A percentile compares a stretch with the other conserved stretches of the same genome.
Evolutionary conservation across 1,140 invertebrate species (phyloP).

Genomic region (Bombus vancouverensis): DNA sequence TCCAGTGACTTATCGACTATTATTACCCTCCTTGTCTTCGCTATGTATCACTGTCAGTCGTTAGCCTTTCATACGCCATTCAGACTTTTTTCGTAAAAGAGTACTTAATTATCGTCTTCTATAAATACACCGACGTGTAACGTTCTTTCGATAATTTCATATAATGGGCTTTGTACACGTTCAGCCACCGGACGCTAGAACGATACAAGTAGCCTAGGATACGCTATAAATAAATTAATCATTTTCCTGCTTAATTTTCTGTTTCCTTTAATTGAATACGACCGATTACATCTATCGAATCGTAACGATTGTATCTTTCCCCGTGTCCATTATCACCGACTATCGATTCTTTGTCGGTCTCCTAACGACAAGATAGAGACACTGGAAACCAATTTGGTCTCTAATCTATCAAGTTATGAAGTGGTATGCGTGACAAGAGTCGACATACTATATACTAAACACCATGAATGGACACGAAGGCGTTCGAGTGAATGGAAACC

Average conservation of each 20-base stretch:
- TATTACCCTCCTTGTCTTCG: constrained; percentile 53
- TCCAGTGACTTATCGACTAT: constrained; percentile 58
- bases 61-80: constrained; percentile 61
- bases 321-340: neutral
- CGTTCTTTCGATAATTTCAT: constrained; percentile 54
- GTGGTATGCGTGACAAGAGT: constrained; percentile 46
- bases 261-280: neutral
- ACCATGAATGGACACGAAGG: constrained; percentile 74
- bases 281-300: neutral
- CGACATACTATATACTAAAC: constrained; percentile 55
- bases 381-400: constrained; percentile 27
- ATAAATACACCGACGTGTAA: constrained; percentile 60
- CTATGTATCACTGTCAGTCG: constrained; percentile 59
- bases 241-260: neutral
- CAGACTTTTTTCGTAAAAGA: constrained; percentile 49
- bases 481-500: constrained; percentile 72
- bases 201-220: neutral
- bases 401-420: constrained; percentile 50
- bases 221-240: constrained; percentile 1
- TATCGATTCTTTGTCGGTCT: constrained; percentile 33
- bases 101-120: constrained; percentile 61
- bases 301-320: neutral
- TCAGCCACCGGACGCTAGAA: neutral
- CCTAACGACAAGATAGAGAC: constrained; percentile 2
- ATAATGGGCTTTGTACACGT: constrained; percentile 52